Evolutionary conservation across 2,797 vertebrate species (phyloP).

Genomic region (Crocidura indochinensis): DNA sequence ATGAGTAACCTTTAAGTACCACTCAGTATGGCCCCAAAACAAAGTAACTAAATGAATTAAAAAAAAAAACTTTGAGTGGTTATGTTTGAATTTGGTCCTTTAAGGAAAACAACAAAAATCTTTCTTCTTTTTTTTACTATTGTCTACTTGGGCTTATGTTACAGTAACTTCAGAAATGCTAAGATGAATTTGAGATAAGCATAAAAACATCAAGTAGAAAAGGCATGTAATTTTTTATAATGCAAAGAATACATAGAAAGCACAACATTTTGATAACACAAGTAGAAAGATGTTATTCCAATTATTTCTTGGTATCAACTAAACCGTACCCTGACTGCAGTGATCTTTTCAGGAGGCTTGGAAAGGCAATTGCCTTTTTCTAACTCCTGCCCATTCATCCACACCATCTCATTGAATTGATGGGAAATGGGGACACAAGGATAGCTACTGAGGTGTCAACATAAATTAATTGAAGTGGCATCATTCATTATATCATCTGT

Average conservation of each 20-base stretch:
- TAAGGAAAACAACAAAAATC: neutral
- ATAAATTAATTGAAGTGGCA: neutral
- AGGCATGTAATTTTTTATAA: neutral
- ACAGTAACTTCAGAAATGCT: neutral
- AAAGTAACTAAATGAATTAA: neutral
- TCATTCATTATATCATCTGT: neutral
- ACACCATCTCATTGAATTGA: neutral
- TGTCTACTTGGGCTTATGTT: neutral
- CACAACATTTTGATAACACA: neutral
- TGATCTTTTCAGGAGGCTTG: neutral
- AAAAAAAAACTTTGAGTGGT: neutral
- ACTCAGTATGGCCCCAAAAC: no score
- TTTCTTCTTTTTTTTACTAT: no score
- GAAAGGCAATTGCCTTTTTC: neutral
- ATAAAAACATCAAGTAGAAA: neutral
- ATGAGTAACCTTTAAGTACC: no score
- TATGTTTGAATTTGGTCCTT: conserved; percentile 28
- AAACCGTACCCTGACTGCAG: neutral
- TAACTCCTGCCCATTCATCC: neutral
- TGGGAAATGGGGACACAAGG: neutral
- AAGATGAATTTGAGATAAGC: neutral
- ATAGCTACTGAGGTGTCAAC: neutral
- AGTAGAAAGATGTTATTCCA: neutral
- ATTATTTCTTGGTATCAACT: neutral
- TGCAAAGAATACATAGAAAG: neutral